phyloP scores from a whole-genome alignment of 53 echinoderm and acorn worm species.

The Crossaster papposus region DNA sequence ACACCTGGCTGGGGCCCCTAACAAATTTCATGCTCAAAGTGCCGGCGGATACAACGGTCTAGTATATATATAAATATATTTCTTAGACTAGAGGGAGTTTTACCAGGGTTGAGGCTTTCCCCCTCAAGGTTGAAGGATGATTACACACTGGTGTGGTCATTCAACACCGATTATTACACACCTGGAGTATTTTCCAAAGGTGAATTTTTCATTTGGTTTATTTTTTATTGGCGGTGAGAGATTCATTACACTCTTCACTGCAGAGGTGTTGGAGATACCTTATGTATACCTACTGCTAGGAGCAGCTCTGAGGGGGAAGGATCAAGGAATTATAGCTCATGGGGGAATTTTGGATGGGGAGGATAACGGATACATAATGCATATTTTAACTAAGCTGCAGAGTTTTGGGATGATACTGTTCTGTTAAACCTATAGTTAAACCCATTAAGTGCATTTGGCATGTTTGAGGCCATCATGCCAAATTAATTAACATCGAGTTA shows the following conservation, averaged over 20 bases:
- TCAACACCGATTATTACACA: slow-evolving; percentile 57
- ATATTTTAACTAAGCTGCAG: neutral
- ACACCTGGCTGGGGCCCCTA: slow-evolving; percentile 36
- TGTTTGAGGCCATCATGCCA: neutral
- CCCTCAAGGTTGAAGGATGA: slow-evolving; percentile 36
- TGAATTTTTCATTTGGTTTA: slow-evolving; percentile 15
- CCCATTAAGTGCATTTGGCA: neutral
- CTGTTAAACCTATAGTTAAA: neutral
- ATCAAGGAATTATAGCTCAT: slow-evolving; percentile 23
- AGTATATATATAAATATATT: slow-evolving; percentile 13
- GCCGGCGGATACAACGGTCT: slow-evolving; percentile 31
- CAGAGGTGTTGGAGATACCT: neutral
- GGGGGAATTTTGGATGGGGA: neutral
- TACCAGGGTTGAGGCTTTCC: neutral
- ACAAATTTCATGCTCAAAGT: slow-evolving; percentile 39
- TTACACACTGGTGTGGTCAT: slow-evolving; percentile 51
- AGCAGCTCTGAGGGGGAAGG: neutral
- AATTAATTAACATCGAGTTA: neutral
- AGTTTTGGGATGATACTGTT: neutral
- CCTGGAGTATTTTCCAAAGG: slow-evolving; percentile 48
- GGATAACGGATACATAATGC: neutral
- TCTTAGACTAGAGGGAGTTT: neutral
- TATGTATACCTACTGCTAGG: neutral
- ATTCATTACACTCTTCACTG: slow-evolving; percentile 44
- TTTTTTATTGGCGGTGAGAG: slow-evolving; percentile 28